A percentile compares a stretch with the other conserved stretches of the same genome.
These are phyloP conservation scores for Lymantria dispar DNA, from an alignment of 2,888 invertebrate species.

Conservation along the genomic window DNA sequence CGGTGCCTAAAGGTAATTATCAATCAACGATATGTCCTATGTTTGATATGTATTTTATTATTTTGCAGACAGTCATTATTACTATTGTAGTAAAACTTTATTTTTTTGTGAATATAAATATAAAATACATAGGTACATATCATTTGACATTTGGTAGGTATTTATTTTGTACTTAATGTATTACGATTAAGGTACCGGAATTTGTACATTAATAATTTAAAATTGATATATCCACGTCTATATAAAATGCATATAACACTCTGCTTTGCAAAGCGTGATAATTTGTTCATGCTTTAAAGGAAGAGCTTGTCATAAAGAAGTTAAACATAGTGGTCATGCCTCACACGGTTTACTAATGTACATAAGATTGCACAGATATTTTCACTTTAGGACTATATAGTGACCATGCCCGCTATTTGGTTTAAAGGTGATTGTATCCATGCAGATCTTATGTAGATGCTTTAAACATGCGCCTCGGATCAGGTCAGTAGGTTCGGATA, in stretches of 20 bases:
- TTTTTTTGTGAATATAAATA: neutral
- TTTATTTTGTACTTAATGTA: slow-evolving; percentile 9
- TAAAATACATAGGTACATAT: too few relatives aligned
- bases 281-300: slow-evolving; percentile 62
- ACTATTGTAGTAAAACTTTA: neutral
- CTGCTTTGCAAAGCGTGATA: slow-evolving; percentile 77
- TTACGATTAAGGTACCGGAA: slow-evolving; percentile 32
- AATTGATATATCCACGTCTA: slow-evolving; percentile 21
- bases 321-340: slow-evolving; percentile 60
- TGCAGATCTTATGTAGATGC: slow-evolving; percentile 59
- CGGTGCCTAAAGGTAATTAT: slow-evolving; percentile 62
- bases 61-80: slow-evolving; percentile 10
- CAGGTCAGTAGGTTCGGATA: slow-evolving; percentile 49
- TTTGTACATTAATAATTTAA: slow-evolving; percentile 31
- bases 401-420: slow-evolving; percentile 73
- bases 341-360: slow-evolving; percentile 73
- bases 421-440: slow-evolving; percentile 48
- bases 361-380: slow-evolving; percentile 57
- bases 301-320: slow-evolving; percentile 61
- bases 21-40: slow-evolving; percentile 6
- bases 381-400: slow-evolving; percentile 56
- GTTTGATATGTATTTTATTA: slow-evolving; percentile 13
- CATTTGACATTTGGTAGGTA: slow-evolving; percentile 27
- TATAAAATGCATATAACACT: slow-evolving; percentile 63
- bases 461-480: slow-evolving; percentile 65